Base-by-base conservation (phyloP, 35 echinoderm and acorn worm genomes). In the Lytechinus variegatus region DNA sequence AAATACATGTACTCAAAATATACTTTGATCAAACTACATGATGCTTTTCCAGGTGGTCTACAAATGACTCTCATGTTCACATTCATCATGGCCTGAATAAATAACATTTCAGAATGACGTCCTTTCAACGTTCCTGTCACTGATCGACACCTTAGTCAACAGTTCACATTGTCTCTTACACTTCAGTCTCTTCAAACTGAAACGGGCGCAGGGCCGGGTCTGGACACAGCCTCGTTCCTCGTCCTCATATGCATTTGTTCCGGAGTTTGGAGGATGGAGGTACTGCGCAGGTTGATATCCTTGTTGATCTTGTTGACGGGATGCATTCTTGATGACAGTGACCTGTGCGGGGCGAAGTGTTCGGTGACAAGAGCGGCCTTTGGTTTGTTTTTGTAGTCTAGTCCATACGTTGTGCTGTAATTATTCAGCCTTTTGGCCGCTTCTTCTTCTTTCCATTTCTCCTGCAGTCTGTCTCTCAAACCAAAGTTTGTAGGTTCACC, bases 401-500 rank as follows among this genome's bases (percentile, higher is more conserved):
- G 91, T 52, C 97, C 97, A 53, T 99, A 98, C 3, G 98, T 98
- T 87, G 98, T 99, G 87, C 60, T 6, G 56, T 99, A 99, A 8
- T 97, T 91, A 13, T 97, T 96, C 2, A 96, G 79, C 28, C 94
- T 94, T 16, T 95, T 94, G 8, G 14, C 79, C 9, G 55, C 86
- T 94, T 98, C 91, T 66, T 98, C 97, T 51, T 51, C 61, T 13
- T 94, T 33, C 98, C 97, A 98, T 90, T 97, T 99, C 29, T 92
- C 87, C 79, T 94, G 79, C 60, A 96, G 10, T 33, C 94, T 97
- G 0, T 96, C 95, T 57, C 89, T 86, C 53, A 99, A 92, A 27
- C 98, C 97, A 94, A 99, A 98, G 94, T 98, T 97, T 28, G 98
- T 99, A 58, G 97, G 95, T 9, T 71, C 79, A 54, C 98, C 98